phyloP scores from a whole-genome alignment of 2,113 vertebrate genomes.

The Odontophorus gujanensis region DNA sequence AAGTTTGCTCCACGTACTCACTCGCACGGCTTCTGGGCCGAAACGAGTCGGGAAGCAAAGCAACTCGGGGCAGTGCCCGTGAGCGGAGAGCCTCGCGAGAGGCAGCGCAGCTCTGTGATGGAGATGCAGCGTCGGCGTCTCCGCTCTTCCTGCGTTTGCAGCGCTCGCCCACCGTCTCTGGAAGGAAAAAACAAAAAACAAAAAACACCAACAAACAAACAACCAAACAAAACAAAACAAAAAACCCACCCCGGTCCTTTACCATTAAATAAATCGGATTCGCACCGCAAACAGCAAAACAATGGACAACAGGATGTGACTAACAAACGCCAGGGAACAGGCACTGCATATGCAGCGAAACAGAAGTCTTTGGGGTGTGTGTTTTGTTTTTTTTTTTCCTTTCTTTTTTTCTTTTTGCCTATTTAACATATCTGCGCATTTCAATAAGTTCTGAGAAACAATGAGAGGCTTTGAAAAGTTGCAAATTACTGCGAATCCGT shows the following conservation, averaged over 20 bases:
- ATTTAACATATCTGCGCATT: conserved; percentile 71
- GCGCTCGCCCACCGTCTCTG: neutral
- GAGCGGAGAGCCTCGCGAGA: neutral
- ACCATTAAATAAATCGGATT: conserved; percentile 71
- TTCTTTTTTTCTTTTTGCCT: neutral
- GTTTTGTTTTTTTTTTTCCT: too few species aligned
- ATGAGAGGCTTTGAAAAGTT: conserved; percentile 52
- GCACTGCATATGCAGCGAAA: conserved; percentile 76
- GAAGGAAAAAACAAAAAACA: neutral
- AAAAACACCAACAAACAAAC: too few species aligned
- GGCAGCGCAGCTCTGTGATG: rapidly evolving
- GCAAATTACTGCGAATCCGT: conserved; percentile 49
- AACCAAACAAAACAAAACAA: neutral
- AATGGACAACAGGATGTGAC: conserved; percentile 73
- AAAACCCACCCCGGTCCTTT: neutral
- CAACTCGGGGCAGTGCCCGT: neutral
- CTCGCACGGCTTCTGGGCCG: neutral
- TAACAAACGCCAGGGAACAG: conserved; percentile 69
- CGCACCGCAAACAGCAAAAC: conserved; percentile 70
- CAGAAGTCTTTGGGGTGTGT: conserved; percentile 28
- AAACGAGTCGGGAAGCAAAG: neutral
- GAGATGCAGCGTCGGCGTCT: neutral
- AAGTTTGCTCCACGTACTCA: conserved; percentile 18
- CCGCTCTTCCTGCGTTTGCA: neutral
- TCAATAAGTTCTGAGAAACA: conserved; percentile 71